Base-by-base conservation (phyloP, 2,113 vertebrate species). In the Alces alces region DNA sequence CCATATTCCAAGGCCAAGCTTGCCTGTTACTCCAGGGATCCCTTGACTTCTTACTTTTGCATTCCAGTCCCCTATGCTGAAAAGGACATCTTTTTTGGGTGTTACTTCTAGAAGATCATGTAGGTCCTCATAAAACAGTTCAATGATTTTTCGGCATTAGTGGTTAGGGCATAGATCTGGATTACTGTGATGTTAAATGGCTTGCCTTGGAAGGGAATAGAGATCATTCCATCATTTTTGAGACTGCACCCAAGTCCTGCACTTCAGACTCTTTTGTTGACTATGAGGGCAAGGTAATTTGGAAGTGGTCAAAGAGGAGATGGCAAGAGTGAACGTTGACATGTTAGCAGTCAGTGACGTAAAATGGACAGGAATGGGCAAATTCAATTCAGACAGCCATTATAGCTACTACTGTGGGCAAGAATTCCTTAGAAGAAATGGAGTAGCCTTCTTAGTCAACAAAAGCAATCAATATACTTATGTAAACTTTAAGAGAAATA, bases 261-360 rank as follows among this genome's bases (percentile, higher is more conserved):
- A 73, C 39, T 23, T 39, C 66, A 73, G 10, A 39, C 19, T 73
- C 19, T 39, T 39, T 70, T 36, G 2, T 39, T 70, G n/a, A 6
- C 10, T 73, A 23, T 25, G 12, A 70, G n/a, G 21, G n/a, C 19
- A 73, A 73, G 21, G 19, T 70, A 73, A 39, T 25, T 73, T 39
- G 66, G 66, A 39, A 73, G 36, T 13, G 19, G 66, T 73, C 36
- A 23, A 73, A 73, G n/a, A 73, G 66, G n/a, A 39, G 66, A 13
- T 73, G 36, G 36, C 66, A 73, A 39, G 66, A 73, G 36, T 73
- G 11, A 23, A 73, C 0, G 0, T 2, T 73, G 36, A 23, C n/a
- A 73, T 39, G 19, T 13, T 13, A 25, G 66, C 21, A 73, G n/a
- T 39, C 36, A 39, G 6, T 23, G 19, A 73, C 39, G 36, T 73